These are phyloP conservation scores for Coreoperca whiteheadi DNA, from an alignment of 2,113 vertebrate genomes.

Conservation along the genomic window DNA sequence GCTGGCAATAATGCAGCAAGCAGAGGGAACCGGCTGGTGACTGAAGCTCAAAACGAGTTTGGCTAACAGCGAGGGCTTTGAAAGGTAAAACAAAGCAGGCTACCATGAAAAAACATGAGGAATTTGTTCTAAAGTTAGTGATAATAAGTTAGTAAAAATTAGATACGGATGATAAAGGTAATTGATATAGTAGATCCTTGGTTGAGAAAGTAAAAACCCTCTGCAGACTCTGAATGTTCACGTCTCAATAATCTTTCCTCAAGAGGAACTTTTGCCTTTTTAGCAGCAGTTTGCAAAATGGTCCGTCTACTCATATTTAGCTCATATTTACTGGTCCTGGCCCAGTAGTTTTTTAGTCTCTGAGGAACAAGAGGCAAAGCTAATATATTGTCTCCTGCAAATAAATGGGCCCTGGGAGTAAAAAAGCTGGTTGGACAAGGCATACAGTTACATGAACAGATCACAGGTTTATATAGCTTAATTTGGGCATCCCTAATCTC, in stretches of 20 bases:
- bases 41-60: constrained; percentile 42
- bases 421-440: not conserved
- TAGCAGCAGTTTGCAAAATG: not conserved
- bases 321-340: not conserved
- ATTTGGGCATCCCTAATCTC: not conserved
- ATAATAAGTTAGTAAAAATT: not conserved
- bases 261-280: not conserved
- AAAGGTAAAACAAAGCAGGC: constrained; percentile 52
- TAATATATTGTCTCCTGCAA: not conserved
- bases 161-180: not conserved
- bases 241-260: not conserved
- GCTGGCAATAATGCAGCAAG: constrained; percentile 39
- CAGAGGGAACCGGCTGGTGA: constrained; percentile 16
- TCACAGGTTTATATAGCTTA: not conserved
- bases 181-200: too few relatives aligned
- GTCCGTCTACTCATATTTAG: not conserved
- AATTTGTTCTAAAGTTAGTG: not conserved
- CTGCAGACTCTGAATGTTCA: not conserved
- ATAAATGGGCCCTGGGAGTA: not conserved
- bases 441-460: not conserved
- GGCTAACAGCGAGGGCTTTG: constrained; percentile 36
- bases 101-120: not conserved
- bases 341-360: not conserved
- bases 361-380: not conserved
- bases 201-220: not conserved